Evolutionary conservation across 1,140 invertebrate genomes (phyloP), one percentile per base, ranked within the genome.

Genomic region (Micrasema minimum): DNA sequence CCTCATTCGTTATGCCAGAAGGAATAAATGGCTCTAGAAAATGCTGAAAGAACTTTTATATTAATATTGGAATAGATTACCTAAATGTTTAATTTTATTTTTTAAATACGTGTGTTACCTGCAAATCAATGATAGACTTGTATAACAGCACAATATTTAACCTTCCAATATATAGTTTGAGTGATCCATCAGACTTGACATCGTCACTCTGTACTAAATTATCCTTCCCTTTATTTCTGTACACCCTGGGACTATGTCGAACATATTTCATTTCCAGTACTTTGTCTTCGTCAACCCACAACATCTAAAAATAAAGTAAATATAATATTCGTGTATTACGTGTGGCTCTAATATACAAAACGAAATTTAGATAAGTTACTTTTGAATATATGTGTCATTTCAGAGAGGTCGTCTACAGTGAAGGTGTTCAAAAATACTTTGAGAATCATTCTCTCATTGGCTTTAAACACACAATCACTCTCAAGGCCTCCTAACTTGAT

Each of bases 241-340:
- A 86, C 23, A 88, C 77, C 35, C 87, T 84, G 35, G 89, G 85
- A 65, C 88, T 90, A 35, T 91, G 87, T 45, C 90, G 85, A 0
- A 92, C 90, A 77, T 92, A 92, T 80, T 93, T 93, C 5, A 92
- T 78, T 76, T 93, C 91, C 69, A 92, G 85, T 0, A 93, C 88
- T 80, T 91, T 91, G 76, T 93, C 92, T 78, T 92, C 91, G 69
- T 93, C 91, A 0, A 89, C 88, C 71, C 87, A 88, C 31, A 91
- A 76, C 55, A 91, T 82, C 89, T 90, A 77, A 1, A 74, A 76
- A 73, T 7, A 31, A 31, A 31, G n/a, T n/a, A 31, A 31, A 31
- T 31, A 31, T 31, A 31, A 31, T 31, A 31, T n/a, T n/a, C n/a
- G 5, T 45, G 41, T 45, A 45, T 5, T 45, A 3, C 41, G 3